These are phyloP conservation scores for Leuciscus idus DNA, from an alignment of 2,113 vertebrate species.

Conservation along the genomic window DNA sequence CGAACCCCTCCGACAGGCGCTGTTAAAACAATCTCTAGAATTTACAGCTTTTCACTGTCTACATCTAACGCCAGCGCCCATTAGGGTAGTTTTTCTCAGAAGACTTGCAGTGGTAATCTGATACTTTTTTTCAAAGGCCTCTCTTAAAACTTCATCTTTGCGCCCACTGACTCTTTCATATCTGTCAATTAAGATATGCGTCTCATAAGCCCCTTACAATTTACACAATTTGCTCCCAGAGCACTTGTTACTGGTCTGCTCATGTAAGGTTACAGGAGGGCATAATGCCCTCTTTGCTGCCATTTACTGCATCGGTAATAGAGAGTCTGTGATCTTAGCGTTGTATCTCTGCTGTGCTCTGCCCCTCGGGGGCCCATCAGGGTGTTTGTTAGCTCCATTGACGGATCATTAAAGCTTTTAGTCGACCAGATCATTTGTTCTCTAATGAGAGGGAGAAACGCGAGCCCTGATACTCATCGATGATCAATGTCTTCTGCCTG, in stretches of 20 bases:
- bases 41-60: neutral
- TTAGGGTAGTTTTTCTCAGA: slow-evolving; percentile 8
- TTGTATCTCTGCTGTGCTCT: neutral
- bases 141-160: slow-evolving; percentile 1
- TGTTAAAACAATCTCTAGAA: neutral
- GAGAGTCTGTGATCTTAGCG: slow-evolving; percentile 6
- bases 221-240: slow-evolving; percentile 8
- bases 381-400: slow-evolving; percentile 37
- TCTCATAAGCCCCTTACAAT: slow-evolving; percentile 28
- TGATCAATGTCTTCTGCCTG: slow-evolving; percentile 43
- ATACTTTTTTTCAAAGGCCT: neutral
- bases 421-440: slow-evolving; percentile 36
- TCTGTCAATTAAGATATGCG: slow-evolving; percentile 3
- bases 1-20: slow-evolving; percentile 1
- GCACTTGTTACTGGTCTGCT: slow-evolving; percentile 28
- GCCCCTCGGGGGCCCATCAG: slow-evolving; percentile 7
- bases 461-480: slow-evolving; percentile 40
- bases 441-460: slow-evolving; percentile 48
- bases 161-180: neutral
- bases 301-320: slow-evolving; percentile 29
- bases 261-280: slow-evolving; percentile 14
- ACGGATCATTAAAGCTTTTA: slow-evolving; percentile 41
- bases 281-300: neutral
- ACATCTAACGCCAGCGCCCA: neutral
- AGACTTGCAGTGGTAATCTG: neutral